Base-by-base conservation (phyloP, 2,797 vertebrate species). In the Rhabdomys pumilio region DNA sequence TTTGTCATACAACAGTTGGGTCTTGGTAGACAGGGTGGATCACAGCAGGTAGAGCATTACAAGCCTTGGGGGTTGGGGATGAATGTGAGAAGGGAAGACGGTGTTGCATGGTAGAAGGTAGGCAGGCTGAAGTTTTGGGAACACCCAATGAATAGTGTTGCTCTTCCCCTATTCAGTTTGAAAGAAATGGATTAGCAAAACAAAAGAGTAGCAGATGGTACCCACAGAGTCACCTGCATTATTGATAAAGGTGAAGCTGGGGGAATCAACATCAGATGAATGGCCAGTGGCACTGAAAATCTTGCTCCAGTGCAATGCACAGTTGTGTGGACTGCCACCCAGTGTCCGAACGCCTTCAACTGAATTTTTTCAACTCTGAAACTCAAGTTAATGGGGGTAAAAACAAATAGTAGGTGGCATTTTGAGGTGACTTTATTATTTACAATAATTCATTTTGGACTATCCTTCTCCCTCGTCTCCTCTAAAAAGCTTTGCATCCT, bases 401-500 rank as follows among this genome's bases (percentile, higher is more conserved):
- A 94, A 95, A 81, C 0, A 17, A 88, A 83, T n/a, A 86, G 50
- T n/a, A 88, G 77, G 59, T 55, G 38, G 55, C 10, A 72, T 61
- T 90, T 91, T 47, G 22, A 53, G 26, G 29, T 41, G 20, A 73
- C 82, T 63, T 69, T 88, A 53, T 63, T 94, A 82, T 53, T 93
- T 91, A 84, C 55, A 73, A 69, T 22, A n/a, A 38, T 77, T 95
- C 89, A 76, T 94, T 87, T 82, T 84, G 65, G 44, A 82, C 41
- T 15, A 65, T 8, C 2, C 9, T 31, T 88, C n/a, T 84, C 61
- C 44, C 19, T 22, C 5, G 0, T 2, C 44, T 3, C 19, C 2
- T 72, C 44, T 47, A 20, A n/a, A 57, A 69, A 85, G 89, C 75
- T 87, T 77, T 7, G 0, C 41, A 41, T 47, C 10, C 14, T 38